phyloP scores from a whole-genome alignment of 2,888 invertebrate species.

The Lithosia quadra region DNA sequence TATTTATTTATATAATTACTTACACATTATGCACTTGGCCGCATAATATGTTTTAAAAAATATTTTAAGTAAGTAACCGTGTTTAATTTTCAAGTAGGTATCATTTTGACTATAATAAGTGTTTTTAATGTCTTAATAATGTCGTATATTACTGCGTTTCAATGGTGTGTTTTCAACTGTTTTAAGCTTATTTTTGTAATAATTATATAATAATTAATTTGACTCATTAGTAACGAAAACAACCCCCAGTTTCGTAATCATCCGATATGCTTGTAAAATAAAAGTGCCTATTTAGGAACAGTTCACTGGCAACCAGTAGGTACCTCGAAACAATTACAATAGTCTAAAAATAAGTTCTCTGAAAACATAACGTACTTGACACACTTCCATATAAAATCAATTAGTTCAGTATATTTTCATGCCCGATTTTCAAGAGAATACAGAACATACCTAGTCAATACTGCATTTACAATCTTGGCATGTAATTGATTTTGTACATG shows the following conservation, averaged over 20 bases:
- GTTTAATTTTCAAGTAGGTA: background rate
- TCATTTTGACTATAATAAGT: too few relatives aligned
- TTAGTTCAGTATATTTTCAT: slow-evolving; percentile 4
- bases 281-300: background rate
- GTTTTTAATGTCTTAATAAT: too few relatives aligned
- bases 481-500: slow-evolving; percentile 6
- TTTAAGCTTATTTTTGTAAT: background rate
- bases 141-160: too few relatives aligned
- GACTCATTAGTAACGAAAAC: background rate
- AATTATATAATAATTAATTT: background rate
- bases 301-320: background rate
- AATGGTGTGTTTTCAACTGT: too few relatives aligned
- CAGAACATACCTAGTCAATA: background rate
- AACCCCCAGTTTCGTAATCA: background rate
- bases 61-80: too few relatives aligned
- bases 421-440: background rate
- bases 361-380: background rate
- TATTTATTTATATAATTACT: too few relatives aligned
- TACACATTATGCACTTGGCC: too few relatives aligned
- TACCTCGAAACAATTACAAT: background rate
- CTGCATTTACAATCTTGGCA: background rate
- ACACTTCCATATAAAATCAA: slow-evolving; percentile 9
- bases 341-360: background rate
- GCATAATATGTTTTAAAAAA: too few relatives aligned
- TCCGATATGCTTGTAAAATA: background rate